Evolutionary conservation across 2,113 vertebrate species (phyloP).

Genomic region (Amazona vittata): DNA sequence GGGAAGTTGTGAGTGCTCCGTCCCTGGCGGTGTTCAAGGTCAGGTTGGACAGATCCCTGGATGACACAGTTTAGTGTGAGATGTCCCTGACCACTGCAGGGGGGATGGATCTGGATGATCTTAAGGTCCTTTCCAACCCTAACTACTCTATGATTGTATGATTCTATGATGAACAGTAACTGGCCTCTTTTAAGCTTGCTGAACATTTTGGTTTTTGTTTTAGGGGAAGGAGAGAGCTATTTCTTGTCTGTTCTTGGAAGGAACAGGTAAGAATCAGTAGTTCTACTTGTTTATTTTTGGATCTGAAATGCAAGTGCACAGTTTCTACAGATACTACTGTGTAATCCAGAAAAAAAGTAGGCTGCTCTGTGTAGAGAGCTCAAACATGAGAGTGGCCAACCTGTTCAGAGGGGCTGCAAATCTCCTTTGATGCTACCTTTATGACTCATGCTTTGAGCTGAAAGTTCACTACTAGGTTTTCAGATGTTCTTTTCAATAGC

Average conservation of each 20-base stretch:
- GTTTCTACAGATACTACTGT: constrained; percentile 46
- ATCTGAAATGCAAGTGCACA: constrained; percentile 1
- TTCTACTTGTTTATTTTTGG: constrained; percentile 39
- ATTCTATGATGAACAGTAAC: not conserved
- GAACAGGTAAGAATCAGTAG: not conserved
- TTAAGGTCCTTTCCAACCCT: too few relatives aligned
- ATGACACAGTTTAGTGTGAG: too few relatives aligned
- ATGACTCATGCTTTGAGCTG: not conserved
- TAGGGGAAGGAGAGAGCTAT: not conserved
- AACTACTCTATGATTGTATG: too few relatives aligned
- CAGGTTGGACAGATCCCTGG: too few relatives aligned
- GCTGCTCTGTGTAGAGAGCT: not conserved
- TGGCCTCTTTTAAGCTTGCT: not conserved
- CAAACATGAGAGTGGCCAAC: not conserved
- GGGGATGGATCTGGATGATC: too few relatives aligned
- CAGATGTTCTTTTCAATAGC: not conserved
- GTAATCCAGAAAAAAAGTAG: not conserved
- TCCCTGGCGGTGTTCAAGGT: too few relatives aligned
- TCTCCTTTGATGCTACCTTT: not conserved
- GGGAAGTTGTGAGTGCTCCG: too few relatives aligned
- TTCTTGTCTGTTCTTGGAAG: constrained; percentile 6
- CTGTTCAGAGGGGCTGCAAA: not conserved
- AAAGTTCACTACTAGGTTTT: not conserved
- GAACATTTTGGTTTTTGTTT: not conserved
- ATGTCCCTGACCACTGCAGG: too few relatives aligned